phyloP scores from a whole-genome alignment of 2,113 vertebrate genomes.

The Hyaena hyaena region DNA sequence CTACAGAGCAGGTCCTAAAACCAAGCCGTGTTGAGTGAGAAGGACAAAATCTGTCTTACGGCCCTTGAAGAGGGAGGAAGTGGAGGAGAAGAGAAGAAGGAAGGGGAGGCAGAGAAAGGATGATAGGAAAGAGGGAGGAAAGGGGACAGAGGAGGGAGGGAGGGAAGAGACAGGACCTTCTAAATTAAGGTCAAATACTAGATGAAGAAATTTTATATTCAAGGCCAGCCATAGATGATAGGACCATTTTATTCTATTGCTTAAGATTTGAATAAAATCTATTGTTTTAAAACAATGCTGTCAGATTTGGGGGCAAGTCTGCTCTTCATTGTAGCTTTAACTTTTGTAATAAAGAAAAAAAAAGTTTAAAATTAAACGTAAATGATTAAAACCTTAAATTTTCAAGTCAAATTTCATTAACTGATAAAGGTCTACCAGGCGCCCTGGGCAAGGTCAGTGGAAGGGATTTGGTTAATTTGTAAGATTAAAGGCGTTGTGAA shows the following conservation, averaged over 20 bases:
- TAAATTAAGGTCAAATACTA: conserved; percentile 52
- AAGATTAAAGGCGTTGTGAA: conserved; percentile 85
- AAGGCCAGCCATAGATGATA: conserved; percentile 32
- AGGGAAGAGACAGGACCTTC: not conserved
- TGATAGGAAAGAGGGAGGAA: not conserved
- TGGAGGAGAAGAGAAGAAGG: not conserved
- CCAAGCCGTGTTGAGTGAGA: not conserved
- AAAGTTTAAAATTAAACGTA: conserved; percentile 82
- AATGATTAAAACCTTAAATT: conserved; percentile 83
- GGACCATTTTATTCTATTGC: conserved; percentile 31
- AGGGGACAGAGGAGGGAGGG: not conserved
- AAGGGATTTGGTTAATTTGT: conserved; percentile 87
- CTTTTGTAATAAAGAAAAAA: conserved; percentile 66
- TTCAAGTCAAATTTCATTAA: conserved; percentile 87
- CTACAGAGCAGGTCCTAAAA: not conserved
- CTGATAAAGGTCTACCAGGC: conserved; percentile 87
- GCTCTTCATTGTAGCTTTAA: conserved; percentile 68
- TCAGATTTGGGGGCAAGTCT: conserved; percentile 45
- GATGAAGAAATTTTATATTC: conserved; percentile 47
- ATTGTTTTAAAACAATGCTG: conserved; percentile 72
- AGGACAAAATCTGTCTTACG: not conserved
- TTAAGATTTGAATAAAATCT: conserved; percentile 63
- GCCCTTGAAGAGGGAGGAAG: not conserved
- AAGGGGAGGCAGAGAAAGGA: accelerated
- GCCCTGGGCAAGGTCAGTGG: conserved; percentile 86